Conservation (phyloP, 2,797 vertebrate genomes). For the Acanthurus lineatus region DNA sequence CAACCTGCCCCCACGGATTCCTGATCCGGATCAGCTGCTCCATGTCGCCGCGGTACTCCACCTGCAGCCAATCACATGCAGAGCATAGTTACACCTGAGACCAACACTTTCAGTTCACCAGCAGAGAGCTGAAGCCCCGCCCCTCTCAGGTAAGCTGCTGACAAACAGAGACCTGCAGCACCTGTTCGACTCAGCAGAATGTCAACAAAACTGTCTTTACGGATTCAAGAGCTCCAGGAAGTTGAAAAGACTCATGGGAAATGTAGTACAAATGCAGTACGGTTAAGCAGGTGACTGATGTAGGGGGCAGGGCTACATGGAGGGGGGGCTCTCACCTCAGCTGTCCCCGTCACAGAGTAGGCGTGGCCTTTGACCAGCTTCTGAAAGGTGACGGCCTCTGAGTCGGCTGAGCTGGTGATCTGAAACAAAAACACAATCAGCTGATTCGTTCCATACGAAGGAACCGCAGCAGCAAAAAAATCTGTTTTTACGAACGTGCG, state of each 20-base stretch:
- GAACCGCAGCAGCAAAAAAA: not conserved
- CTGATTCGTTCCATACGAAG: not conserved
- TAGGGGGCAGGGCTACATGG: not conserved
- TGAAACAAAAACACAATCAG: slow-evolving; percentile 48
- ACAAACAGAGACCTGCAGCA: not conserved
- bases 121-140: not conserved
- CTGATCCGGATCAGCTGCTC: slow-evolving; percentile 89
- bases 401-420: slow-evolving; percentile 83
- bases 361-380: slow-evolving; percentile 91
- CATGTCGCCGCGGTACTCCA: slow-evolving; percentile 82
- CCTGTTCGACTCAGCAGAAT: not conserved
- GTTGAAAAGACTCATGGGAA: not conserved
- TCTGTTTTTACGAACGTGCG: too few species aligned
- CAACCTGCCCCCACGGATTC: slow-evolving; percentile 93
- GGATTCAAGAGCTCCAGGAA: too few species aligned
- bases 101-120: not conserved
- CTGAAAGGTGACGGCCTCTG: slow-evolving; percentile 84
- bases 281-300: not conserved
- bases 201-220: too few species aligned
- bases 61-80: slow-evolving; percentile 75
- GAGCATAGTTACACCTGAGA: not conserved
- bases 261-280: not conserved
- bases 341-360: slow-evolving; percentile 89
- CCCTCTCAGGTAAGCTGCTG: not conserved
- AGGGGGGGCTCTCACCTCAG: slow-evolving; percentile 80